Conservation (phyloP, 1,140 invertebrate genomes). For the Telenomus remus region DNA sequence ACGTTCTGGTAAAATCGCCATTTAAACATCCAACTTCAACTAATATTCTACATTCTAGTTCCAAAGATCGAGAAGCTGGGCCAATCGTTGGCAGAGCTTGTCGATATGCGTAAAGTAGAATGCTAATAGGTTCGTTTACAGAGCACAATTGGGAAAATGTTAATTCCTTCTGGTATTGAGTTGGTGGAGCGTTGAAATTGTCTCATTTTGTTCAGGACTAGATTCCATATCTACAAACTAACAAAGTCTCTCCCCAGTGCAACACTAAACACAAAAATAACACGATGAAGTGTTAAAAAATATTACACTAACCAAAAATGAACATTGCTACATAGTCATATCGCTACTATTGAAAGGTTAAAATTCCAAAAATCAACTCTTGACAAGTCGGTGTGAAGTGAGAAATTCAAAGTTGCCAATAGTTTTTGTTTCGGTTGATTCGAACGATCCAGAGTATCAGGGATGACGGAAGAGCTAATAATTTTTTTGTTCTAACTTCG, state of each 20-base stretch:
- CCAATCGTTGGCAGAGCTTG: conserved; percentile 34
- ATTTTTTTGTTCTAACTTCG: neutral
- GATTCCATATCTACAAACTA: neutral
- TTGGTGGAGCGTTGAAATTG: conserved; percentile 47
- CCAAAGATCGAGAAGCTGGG: conserved; percentile 39
- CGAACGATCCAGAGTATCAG: too few relatives aligned
- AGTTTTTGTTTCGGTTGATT: too few relatives aligned
- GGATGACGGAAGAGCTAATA: neutral
- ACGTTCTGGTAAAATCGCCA: conserved; percentile 40
- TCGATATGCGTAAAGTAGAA: conserved; percentile 50
- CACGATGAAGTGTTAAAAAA: too few relatives aligned
- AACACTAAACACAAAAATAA: too few relatives aligned
- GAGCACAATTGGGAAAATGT: conserved; percentile 48
- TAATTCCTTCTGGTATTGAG: conserved; percentile 51
- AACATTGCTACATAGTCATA: too few relatives aligned
- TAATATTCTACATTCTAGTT: conserved; percentile 53
- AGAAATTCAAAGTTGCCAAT: too few relatives aligned
- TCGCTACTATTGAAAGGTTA: too few relatives aligned
- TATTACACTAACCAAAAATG: too few relatives aligned
- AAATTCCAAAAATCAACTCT: too few relatives aligned
- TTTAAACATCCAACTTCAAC: conserved; percentile 62
- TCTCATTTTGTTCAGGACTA: conserved; percentile 24
- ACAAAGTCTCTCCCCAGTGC: too few relatives aligned
- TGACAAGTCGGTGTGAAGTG: too few relatives aligned
- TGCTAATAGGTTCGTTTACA: conserved; percentile 50